Base-by-base conservation (phyloP, 2,888 invertebrate genomes). In the Pachycephus smyrnensis region DNA sequence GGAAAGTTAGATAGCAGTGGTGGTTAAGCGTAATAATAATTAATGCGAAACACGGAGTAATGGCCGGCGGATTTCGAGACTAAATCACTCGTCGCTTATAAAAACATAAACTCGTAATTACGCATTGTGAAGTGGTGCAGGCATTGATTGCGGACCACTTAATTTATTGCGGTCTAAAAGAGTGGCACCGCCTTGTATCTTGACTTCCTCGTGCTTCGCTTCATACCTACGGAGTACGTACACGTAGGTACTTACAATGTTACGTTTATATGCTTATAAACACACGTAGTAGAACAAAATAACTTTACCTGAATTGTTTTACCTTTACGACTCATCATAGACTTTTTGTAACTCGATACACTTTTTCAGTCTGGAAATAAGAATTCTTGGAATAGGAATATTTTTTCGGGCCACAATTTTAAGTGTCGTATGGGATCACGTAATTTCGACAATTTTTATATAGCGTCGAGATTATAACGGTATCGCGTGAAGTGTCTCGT, bases 101-200 rank as follows among this genome's bases (percentile, higher is more conserved):
- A 77, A 75, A 77, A 71, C 74, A 31, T 68, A 68, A 68, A 35
- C 68, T 77, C 36, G 75, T 69, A 77, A 77, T 77, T 77, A 75
- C 75, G 33, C 75, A 77, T 75, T 77, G 77, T 68, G 35, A 55
- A 77, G 37, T 68, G 68, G 31, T 36, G 77, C 33, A 32, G 77
- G 75, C 68, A 75, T 77, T 75, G 77, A 73, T 75, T 77, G 35
- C 75, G 31, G 15, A 15, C 35, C 32, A 68, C 68, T 74, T 75
- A 77, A 77, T 75, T 77, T 75, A 77, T 69, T 68, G 32, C 30
- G 35, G 33, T 30, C 12, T 32, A 15, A 73, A 23, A 35, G 23
- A 35, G 35, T 32, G 9, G 71, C 15, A 35, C 35, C 31, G 32
- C 35, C 71, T 12, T 12, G 71, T 4, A 31, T 71, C 71, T 71